Conservation (phyloP, 2,113 vertebrate species). For the Nestor notabilis region DNA sequence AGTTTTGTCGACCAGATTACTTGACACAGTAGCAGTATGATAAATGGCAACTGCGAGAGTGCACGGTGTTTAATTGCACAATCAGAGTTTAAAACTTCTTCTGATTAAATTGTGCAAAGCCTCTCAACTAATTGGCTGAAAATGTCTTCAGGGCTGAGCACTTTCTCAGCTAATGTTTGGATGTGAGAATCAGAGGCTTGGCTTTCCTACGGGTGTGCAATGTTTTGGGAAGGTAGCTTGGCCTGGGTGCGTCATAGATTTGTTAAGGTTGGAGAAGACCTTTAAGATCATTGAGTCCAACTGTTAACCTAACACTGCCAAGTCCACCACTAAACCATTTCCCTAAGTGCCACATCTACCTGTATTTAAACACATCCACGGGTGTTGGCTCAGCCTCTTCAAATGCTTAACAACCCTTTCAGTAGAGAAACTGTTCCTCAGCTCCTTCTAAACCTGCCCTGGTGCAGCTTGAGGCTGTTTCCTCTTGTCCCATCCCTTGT, state of each 20-base stretch:
- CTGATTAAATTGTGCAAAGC: slow-evolving; percentile 47
- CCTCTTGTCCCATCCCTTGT: neutral
- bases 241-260: neutral
- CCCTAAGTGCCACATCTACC: neutral
- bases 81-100: slow-evolving; percentile 38
- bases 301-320: neutral
- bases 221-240: neutral
- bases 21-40: neutral
- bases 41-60: slow-evolving; percentile 24
- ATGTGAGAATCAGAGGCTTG: neutral
- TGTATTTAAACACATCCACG: neutral
- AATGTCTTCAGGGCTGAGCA: neutral
- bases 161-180: neutral
- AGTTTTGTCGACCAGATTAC: slow-evolving; percentile 17
- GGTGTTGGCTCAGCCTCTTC: neutral
- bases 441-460: neutral
- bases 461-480: neutral
- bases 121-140: slow-evolving; percentile 38
- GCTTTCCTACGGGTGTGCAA: neutral
- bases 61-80: slow-evolving; percentile 49
- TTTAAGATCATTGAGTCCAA: neutral
- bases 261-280: neutral
- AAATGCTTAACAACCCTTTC: neutral
- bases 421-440: no score
- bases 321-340: neutral